These are phyloP conservation scores for Platycnemis pennipes DNA, from an alignment of 2,888 invertebrate genomes.

Conservation along the genomic window DNA sequence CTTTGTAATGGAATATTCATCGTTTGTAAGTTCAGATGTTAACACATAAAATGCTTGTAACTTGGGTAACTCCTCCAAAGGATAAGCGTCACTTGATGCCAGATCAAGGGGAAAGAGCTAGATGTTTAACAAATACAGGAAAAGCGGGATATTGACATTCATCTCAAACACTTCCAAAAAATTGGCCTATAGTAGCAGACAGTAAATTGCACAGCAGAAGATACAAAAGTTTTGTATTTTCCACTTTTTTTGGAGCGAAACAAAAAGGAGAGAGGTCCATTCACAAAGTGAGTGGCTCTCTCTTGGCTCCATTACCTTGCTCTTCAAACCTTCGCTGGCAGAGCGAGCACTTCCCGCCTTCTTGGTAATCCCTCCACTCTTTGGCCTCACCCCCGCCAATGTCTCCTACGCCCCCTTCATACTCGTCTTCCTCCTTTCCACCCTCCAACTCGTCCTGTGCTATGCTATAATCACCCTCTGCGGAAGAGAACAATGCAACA, in stretches of 20 bases:
- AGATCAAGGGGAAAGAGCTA: background rate
- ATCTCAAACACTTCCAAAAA: background rate
- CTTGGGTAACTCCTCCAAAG: background rate
- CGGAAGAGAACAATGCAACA: constrained; percentile 60
- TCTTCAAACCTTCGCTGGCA: constrained; percentile 89
- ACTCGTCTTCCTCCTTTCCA: constrained; percentile 78
- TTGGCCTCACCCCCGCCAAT: constrained; percentile 78
- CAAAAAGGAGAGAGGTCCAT: background rate
- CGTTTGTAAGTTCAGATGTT: background rate
- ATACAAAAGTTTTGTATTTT: background rate
- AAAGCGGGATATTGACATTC: background rate
- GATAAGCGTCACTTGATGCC: background rate
- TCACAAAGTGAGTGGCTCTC: background rate
- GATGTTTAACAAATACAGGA: background rate
- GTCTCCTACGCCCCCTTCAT: constrained; percentile 82
- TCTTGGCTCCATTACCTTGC: constrained; percentile 83
- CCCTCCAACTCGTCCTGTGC: constrained; percentile 69
- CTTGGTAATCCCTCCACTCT: constrained; percentile 79
- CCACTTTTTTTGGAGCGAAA: background rate
- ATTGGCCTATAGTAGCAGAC: background rate
- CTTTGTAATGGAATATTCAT: background rate
- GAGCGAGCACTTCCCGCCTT: constrained; percentile 86
- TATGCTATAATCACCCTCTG: constrained; percentile 58
- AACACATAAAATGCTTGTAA: background rate
- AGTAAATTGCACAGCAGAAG: background rate